Percentiles rank a stretch among this genome's conserved stretches.
Evolutionary conservation across 2,113 vertebrate genomes (phyloP).

Genomic region (Pteruthius melanotis): DNA sequence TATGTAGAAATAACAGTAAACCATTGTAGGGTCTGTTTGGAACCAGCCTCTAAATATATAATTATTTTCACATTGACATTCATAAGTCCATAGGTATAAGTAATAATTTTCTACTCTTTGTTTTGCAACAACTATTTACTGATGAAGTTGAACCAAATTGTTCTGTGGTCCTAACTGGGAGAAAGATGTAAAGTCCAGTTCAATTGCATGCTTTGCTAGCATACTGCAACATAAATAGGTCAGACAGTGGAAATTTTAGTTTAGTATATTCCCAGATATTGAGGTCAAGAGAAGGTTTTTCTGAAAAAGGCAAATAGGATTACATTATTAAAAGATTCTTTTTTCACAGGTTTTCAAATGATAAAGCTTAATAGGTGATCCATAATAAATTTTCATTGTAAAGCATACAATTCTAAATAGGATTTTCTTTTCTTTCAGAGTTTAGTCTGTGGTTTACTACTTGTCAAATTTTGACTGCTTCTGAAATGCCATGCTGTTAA

Average conservation of each 20-base stretch:
- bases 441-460: not conserved
- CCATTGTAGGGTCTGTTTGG: not conserved
- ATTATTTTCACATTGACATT: not conserved
- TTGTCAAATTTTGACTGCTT: not conserved
- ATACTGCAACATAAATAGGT: not conserved
- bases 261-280: not conserved
- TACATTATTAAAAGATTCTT: not conserved
- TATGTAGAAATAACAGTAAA: not conserved
- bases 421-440: not conserved
- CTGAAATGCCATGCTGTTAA: not conserved
- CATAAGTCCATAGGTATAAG: not conserved
- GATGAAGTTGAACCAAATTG: not conserved
- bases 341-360: not conserved
- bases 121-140: not conserved
- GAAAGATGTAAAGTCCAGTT: not conserved
- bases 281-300: not conserved
- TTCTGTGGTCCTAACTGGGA: not conserved
- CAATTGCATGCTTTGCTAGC: not conserved
- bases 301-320: not conserved
- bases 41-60: not conserved
- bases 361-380: not conserved
- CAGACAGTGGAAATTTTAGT: not conserved
- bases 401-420: not conserved
- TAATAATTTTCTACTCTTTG: not conserved
- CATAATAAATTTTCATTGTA: not conserved